Evolutionary conservation across 1,140 invertebrate species (phyloP).

Genomic region (Leptinotarsa texana): DNA sequence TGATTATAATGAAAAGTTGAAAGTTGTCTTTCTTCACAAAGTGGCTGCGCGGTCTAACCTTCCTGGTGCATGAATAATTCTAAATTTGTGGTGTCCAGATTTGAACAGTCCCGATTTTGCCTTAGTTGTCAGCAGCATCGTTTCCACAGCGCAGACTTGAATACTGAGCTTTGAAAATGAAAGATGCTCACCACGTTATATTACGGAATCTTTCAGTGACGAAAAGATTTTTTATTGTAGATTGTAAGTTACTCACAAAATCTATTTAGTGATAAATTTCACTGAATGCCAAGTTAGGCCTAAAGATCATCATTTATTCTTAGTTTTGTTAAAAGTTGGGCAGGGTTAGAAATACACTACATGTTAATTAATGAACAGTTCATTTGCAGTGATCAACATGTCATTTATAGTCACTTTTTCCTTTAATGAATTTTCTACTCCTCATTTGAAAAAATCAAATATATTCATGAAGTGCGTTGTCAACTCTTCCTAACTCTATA

Average conservation of each 20-base stretch:
- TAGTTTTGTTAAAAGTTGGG: not conserved
- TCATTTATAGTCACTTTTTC: no score
- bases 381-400: no score
- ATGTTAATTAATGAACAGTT: not conserved
- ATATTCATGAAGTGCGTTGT: no score
- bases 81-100: constrained; percentile 49
- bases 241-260: constrained; percentile 47
- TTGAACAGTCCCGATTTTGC: constrained; percentile 48
- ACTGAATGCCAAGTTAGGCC: constrained; percentile 10
- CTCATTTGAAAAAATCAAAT: no score
- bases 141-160: constrained; percentile 4
- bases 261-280: constrained; percentile 43
- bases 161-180: constrained; percentile 13
- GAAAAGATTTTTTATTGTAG: constrained; percentile 54
- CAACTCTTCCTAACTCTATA: no score
- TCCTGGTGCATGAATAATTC: constrained; percentile 49
- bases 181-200: constrained; percentile 18
- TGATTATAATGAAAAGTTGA: no score
- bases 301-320: constrained; percentile 15
- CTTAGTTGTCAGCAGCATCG: constrained; percentile 48
- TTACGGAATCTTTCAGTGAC: constrained; percentile 47
- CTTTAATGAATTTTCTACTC: no score
- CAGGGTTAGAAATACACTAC: not conserved
- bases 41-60: not conserved
- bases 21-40: not conserved